Percentiles rank a stretch among this genome's conserved stretches.
Conservation (phyloP, 2,797 vertebrate species). For the Mormyrops boulengeri region DNA sequence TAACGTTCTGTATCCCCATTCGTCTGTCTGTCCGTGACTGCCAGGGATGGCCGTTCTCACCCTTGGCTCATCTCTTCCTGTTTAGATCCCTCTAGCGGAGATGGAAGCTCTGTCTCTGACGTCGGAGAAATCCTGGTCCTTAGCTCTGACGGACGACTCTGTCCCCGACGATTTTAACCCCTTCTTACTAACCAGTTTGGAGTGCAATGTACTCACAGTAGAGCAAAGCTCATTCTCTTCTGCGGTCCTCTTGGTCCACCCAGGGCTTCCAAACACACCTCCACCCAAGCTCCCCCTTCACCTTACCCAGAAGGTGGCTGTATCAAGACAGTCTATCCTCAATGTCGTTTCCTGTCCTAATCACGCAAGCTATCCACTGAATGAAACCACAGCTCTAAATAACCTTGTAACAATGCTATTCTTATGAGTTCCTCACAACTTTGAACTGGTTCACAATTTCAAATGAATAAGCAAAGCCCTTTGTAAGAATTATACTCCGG, state of each 20-base stretch:
- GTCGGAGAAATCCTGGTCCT: conserved; percentile 97
- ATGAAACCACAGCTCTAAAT: background rate
- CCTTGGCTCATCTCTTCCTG: conserved; percentile 81
- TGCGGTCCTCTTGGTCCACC: conserved; percentile 48
- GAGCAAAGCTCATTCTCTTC: conserved; percentile 43
- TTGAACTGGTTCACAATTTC: background rate
- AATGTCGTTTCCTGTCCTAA: conserved; percentile 34
- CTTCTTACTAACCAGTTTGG: conserved; percentile 89
- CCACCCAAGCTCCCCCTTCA: conserved; percentile 23
- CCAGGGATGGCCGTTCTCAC: conserved; percentile 68
- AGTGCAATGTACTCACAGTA: conserved; percentile 92
- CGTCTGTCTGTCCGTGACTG: conserved; percentile 23
- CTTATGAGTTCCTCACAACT: background rate
- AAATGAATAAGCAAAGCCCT: background rate
- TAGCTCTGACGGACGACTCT: conserved; percentile 95
- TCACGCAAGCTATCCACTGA: conserved; percentile 26
- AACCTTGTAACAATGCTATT: background rate
- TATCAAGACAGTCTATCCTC: background rate
- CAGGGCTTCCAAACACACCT: conserved; percentile 60
- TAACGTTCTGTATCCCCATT: background rate
- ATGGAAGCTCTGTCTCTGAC: conserved; percentile 98
- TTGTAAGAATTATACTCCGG: background rate
- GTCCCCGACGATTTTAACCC: conserved; percentile 87
- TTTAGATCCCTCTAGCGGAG: conserved; percentile 99
- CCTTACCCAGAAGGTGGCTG: background rate